These are phyloP conservation scores for Drosophila cardini DNA, from an alignment of 1,140 invertebrate genomes.

Conservation along the genomic window DNA sequence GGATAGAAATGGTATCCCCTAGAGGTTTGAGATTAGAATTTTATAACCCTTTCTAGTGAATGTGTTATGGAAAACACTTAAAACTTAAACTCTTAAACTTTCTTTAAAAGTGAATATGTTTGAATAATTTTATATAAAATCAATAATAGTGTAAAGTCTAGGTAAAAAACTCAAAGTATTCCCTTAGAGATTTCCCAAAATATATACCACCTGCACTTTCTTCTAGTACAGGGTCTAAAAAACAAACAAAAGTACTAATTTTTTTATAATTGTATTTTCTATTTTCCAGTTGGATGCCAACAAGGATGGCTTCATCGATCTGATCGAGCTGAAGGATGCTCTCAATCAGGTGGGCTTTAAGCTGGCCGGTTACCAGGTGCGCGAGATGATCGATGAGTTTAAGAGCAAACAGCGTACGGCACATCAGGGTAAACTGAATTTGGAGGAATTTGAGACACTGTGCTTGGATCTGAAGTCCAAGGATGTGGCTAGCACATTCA, in stretches of 20 bases:
- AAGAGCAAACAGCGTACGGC: slow-evolving; percentile 89
- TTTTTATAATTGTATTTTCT: background rate
- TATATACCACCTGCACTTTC: too few species aligned
- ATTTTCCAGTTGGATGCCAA: slow-evolving; percentile 94
- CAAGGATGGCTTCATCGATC: slow-evolving; percentile 95
- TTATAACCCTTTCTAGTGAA: too few species aligned
- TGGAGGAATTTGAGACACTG: slow-evolving; percentile 95
- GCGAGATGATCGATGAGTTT: slow-evolving; percentile 95
- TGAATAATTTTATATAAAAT: too few species aligned
- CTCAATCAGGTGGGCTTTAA: slow-evolving; percentile 96
- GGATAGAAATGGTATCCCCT: too few species aligned
- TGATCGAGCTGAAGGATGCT: slow-evolving; percentile 94
- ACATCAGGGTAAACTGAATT: slow-evolving; percentile 91
- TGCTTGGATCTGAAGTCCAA: slow-evolving; percentile 95
- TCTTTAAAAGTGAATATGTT: too few species aligned
- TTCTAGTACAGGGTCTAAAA: too few species aligned
- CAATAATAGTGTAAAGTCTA: too few species aligned
- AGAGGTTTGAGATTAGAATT: too few species aligned
- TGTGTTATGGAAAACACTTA: too few species aligned
- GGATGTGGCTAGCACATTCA: slow-evolving; percentile 95
- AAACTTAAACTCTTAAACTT: too few species aligned
- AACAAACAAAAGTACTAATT: background rate
- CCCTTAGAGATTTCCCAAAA: too few species aligned
- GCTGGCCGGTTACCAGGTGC: slow-evolving; percentile 94
- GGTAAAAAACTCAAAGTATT: too few species aligned